Evolutionary conservation across 2,888 invertebrate species (phyloP), one percentile per base, ranked within the genome.

Genomic region (Volucella zonaria): DNA sequence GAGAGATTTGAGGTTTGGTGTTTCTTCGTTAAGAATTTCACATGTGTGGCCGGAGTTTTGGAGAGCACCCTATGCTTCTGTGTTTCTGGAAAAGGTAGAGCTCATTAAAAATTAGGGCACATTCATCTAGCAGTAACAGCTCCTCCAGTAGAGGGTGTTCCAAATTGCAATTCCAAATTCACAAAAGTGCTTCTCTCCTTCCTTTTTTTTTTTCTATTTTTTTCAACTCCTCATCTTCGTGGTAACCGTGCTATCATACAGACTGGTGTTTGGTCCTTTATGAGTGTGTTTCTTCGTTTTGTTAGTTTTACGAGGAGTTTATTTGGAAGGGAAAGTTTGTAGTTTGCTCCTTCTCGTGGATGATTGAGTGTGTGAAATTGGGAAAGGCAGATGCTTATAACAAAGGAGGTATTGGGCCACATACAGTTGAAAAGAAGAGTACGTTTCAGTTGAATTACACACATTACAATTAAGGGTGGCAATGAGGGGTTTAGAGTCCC

Each of bases 331-430:
- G 10, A 67, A 74, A 66, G n/a, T 67, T 54, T 31, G 31, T 31
- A 31, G 31, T 31, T 31, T 6, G 31, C 31, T 31, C 6, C 31
- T 6, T 56, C n/a, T 51, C 47, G 23, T 47, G 61, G 49, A 49
- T 78, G 73, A 78, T 61, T 77, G 40, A 77, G 71, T 71, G 45
- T 43, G 62, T 31, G 43, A 15, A 43, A 54, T 40, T 18, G 11
- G 14, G 54, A 62, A 51, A 70, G 51, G 40, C 42, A 51, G 38
- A 8, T 4, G 3, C 23, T 9, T 42, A 38, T 61, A 62, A 58
- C 62, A 58, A 11, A 76, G 58, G 52, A 12, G 42, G 6, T 42
- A 18, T n/a, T n/a, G 2, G 49, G 15, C 2, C 42, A 67, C 9
- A 38, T 12, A 56, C 23, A 14, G 31, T 31, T 31, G 31, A 14